A percentile compares a stretch with the other conserved stretches of the same genome.
Evolutionary conservation across 2,113 vertebrate species (phyloP).

Genomic region (Sceloporus undulatus): DNA sequence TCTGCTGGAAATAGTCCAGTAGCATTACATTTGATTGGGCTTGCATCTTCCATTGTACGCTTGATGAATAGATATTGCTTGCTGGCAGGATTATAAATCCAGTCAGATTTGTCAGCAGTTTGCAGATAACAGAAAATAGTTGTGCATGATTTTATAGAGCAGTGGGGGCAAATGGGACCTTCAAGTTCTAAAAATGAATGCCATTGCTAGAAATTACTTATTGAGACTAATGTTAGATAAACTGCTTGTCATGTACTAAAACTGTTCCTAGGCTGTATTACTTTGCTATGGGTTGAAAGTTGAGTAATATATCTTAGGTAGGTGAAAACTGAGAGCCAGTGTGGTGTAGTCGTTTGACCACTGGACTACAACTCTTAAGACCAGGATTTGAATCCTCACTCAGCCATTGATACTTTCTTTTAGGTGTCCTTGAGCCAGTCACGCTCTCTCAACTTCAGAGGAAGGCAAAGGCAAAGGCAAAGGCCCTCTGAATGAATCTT

Average conservation of each 20-base stretch:
- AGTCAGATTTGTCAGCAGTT: constrained; percentile 38
- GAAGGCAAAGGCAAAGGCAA: too few relatives aligned
- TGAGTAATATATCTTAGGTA: too few relatives aligned
- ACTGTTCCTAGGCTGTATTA: background rate
- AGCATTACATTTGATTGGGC: constrained; percentile 13
- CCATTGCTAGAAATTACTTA: constrained; percentile 20
- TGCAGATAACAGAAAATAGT: constrained; percentile 39
- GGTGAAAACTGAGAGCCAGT: too few relatives aligned
- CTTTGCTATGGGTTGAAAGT: background rate
- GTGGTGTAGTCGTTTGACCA: too few relatives aligned
- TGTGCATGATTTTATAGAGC: constrained; percentile 29
- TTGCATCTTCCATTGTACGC: background rate
- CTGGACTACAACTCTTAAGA: too few relatives aligned
- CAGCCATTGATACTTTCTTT: too few relatives aligned
- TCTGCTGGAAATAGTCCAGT: constrained; percentile 37
- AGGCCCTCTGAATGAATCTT: too few relatives aligned
- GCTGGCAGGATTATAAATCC: constrained; percentile 41
- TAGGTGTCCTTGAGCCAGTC: too few relatives aligned
- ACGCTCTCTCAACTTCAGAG: too few relatives aligned
- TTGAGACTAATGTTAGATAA: background rate
- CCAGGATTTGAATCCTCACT: too few relatives aligned
- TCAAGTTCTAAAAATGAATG: background rate
- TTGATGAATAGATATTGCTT: constrained; percentile 16
- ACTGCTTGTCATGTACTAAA: background rate
- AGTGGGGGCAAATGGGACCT: background rate